Evolutionary conservation across 2,113 vertebrate species (phyloP).

Genomic region (Toxotes chatareus): DNA sequence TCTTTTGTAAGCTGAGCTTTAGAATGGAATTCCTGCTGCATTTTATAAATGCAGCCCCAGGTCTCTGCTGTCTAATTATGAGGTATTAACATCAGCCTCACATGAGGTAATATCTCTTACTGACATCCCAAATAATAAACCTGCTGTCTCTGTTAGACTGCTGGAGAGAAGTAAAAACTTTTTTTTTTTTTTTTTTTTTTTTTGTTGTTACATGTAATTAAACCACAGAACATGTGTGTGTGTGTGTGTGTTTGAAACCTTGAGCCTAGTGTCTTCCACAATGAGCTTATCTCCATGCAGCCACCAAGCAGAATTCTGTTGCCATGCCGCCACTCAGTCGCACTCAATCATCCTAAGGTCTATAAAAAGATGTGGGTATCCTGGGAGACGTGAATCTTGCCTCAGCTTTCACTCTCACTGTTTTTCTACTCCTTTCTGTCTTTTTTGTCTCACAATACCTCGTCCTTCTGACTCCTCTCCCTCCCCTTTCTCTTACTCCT

Average conservation of each 20-base stretch:
- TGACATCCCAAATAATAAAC: slow-evolving; percentile 35
- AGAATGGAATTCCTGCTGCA: background rate
- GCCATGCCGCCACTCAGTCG: slow-evolving; percentile 78
- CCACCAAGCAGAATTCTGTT: slow-evolving; percentile 74
- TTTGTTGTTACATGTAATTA: slow-evolving; percentile 36
- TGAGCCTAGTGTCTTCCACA: slow-evolving; percentile 49
- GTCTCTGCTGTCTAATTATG: slow-evolving; percentile 55
- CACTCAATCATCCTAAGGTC: slow-evolving; percentile 76
- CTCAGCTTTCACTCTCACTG: slow-evolving; percentile 60
- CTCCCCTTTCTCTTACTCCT: background rate
- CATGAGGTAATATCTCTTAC: slow-evolving; percentile 7
- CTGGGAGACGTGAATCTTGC: slow-evolving; percentile 79
- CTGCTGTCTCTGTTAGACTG: background rate
- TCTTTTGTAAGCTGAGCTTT: background rate
- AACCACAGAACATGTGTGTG: background rate
- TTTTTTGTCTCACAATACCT: slow-evolving; percentile 51
- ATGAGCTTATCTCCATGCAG: slow-evolving; percentile 60
- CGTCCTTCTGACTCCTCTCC: slow-evolving; percentile 32
- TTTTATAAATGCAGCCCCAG: slow-evolving; percentile 27
- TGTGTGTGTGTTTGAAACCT: slow-evolving; percentile 35
- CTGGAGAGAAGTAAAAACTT: slow-evolving; percentile 17
- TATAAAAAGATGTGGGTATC: slow-evolving; percentile 84
- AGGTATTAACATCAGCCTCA: slow-evolving; percentile 34
- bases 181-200: background rate
- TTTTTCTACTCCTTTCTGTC: slow-evolving; percentile 6